Conservation (phyloP, 2,888 invertebrate genomes). For the Macroteleia sp. region DNA sequence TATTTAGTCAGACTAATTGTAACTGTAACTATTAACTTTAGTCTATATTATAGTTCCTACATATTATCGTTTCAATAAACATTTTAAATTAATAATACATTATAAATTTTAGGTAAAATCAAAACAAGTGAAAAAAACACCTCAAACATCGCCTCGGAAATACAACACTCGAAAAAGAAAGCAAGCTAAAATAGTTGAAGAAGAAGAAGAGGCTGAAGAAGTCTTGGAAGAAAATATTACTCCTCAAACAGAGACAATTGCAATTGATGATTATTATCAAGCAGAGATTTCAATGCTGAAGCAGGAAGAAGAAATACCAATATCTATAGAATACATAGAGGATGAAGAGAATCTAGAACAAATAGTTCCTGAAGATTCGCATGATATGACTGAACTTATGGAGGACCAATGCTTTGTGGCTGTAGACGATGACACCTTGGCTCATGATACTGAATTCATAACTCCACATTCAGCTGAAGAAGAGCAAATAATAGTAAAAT, state of each 20-base stretch:
- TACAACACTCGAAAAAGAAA: constrained; percentile 48
- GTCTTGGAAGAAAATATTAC: neutral
- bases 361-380: constrained; percentile 22
- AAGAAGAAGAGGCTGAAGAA: constrained; percentile 14
- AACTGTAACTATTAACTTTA: no score
- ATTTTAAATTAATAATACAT: no score
- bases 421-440: constrained; percentile 6
- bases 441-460: constrained; percentile 24
- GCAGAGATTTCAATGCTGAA: constrained; percentile 35
- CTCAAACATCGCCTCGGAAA: constrained; percentile 2
- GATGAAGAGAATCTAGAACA: constrained; percentile 34
- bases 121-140: constrained; percentile 32
- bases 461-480: constrained; percentile 13
- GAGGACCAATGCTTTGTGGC: constrained; percentile 41
- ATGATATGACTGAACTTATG: constrained; percentile 40
- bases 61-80: no score
- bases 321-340: constrained; percentile 42
- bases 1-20: no score
- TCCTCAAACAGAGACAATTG: constrained; percentile 10
- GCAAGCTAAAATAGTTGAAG: constrained; percentile 18
- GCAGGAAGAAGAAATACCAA: constrained; percentile 37
- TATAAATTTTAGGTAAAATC: constrained; percentile 36
- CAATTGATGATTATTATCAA: constrained; percentile 26
- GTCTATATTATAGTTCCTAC: no score
- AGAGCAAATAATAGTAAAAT: constrained; percentile 14